Evolutionary conservation across 2,888 invertebrate genomes (phyloP), one percentile per base, ranked within the genome.

Genomic region (Pristionchus japonicus): DNA sequence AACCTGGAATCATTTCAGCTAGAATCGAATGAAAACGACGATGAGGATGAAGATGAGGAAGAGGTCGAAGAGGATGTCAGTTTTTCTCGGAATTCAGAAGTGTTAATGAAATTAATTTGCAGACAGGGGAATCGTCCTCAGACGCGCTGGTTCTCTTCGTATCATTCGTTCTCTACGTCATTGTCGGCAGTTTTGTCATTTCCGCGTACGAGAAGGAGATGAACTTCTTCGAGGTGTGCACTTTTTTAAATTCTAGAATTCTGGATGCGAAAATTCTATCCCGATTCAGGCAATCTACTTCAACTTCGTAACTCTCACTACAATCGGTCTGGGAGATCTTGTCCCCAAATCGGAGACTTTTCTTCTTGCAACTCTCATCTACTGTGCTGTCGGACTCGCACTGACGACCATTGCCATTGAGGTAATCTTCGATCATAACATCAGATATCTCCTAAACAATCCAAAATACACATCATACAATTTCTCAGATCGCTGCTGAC

Each of bases 291-390:
- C 93, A 3, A 92, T 93, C 64, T 93, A 93, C 88, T 93, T 93
- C 91, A 93, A 93, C 85, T 93, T 93, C 88, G 93, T 93, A 31
- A 93, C 93, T 0, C 82, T 93, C 17, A 93, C 93, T 11, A 93
- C 93, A 1, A 93, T 93, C 74, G 93, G 93, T 34, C 86, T 93
- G 31, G 93, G 93, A n/a, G 93, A 93, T 90, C 84, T 93, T 37
- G 92, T 93, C 34, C 93, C 93, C 23, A 91, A 93, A 88, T 91
- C 90, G 1, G 91, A 90, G 0, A 89, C 89, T 84, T 92, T 80
- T 70, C 31, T 92, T 86, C 89, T 91, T 15, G 90, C 93, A 27
- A 93, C 93, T 9, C 88, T 93, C 13, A 89, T 92, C 52, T 93
- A 93, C 87, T 91, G 92, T 52, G 93, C 93, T 20, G 89, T 93